A percentile compares a stretch with the other conserved stretches of the same genome.
Evolutionary conservation across 2,888 invertebrate genomes (phyloP).

Genomic region (Melikaiella ostensackeni): DNA sequence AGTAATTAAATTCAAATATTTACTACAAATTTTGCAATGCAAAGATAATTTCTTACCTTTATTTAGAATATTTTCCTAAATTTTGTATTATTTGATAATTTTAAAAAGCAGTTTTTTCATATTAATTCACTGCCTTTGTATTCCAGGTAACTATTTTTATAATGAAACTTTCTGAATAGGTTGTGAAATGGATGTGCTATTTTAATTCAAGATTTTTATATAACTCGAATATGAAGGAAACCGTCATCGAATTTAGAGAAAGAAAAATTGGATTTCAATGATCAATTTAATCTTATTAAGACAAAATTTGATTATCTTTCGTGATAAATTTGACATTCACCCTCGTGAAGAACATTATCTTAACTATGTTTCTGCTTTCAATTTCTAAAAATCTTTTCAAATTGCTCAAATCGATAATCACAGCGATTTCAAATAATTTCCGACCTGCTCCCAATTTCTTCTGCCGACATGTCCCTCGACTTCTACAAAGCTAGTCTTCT

Average conservation of each 20-base stretch:
- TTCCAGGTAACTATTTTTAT: neutral
- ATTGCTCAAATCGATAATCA: neutral
- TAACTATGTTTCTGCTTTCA: neutral
- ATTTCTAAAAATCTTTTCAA: neutral
- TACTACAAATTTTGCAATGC: neutral
- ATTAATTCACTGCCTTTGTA: neutral
- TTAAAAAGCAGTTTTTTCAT: neutral
- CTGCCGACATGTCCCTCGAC: neutral
- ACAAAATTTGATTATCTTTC: neutral
- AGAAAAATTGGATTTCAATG: neutral
- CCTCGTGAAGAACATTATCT: neutral
- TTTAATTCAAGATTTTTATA: too few species aligned
- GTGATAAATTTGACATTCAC: neutral
- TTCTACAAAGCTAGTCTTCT: constrained; percentile 3
- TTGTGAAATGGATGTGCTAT: too few species aligned
- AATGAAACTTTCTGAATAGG: neutral
- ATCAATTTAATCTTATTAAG: neutral
- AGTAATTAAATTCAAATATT: constrained; percentile 16
- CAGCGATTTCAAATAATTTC: neutral
- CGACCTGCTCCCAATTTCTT: neutral
- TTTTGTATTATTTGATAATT: neutral
- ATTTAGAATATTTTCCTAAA: neutral
- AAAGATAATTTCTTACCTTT: neutral
- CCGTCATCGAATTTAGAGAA: neutral
- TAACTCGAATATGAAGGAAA: too few species aligned